Evolutionary conservation across 2,113 vertebrate genomes (phyloP), one percentile per base, ranked within the genome.

Genomic region (Labeo rohita): DNA sequence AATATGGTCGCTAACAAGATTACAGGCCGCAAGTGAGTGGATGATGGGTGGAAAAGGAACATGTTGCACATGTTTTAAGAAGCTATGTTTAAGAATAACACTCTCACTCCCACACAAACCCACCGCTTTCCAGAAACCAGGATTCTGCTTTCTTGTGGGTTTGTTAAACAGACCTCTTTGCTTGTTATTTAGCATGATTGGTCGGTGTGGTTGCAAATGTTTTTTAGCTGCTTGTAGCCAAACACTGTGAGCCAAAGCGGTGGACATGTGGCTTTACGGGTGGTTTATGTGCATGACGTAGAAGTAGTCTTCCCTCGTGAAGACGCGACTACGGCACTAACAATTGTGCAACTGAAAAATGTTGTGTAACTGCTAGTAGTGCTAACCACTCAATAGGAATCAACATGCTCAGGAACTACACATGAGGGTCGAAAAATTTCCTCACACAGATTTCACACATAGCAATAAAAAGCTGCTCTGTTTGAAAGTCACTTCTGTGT

Each of bases 1-100:
- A 68, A 79, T n/a, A 65, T 10, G 54, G 70, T n/a, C 15, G 18
- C 59, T 78, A 54, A 68, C 63, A 56, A 59, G 34, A 47, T 45
- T 70, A 39, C 56, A 83, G 85, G 59, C 79, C 8, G 10, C 10
- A 10, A 83, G 45, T 18, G 39, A 52, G 9, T 70, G 63, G 80
- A 54, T 72, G 65, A 66, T 50, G 23, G 39, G 39, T 21, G 59
- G n/a, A 82, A 39, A 56, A 54, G 47, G 65, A 83, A 83, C 47
- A 70, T 70, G 65, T 70, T 54, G 65, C 47, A 59, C 54, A 86
- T 50, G 82, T 75, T 88, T 90, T 76, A 88, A 90, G 85, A 87
- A 90, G 89, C 56, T 23, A 21, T 47, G 61, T 81, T 81, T 81
- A 83, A 56, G 66, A 39, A 72, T 54, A 72, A 86, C 49, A 34